phyloP scores from a whole-genome alignment of 1,140 invertebrate genomes.

The Ooceraea biroi region DNA sequence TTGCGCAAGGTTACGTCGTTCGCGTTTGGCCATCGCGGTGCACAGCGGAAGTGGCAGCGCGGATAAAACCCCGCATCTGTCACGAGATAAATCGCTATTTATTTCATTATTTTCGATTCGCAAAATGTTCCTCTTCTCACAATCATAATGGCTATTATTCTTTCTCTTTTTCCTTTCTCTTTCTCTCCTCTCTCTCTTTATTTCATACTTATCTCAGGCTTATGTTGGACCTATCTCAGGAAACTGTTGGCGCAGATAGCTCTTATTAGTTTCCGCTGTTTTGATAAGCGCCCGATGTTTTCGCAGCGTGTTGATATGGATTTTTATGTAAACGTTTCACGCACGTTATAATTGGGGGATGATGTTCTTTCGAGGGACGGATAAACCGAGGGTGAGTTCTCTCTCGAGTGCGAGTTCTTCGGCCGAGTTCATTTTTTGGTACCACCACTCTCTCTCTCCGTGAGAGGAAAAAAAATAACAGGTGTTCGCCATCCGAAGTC shows the following conservation, averaged over 20 bases:
- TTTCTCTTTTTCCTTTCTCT: too few relatives aligned
- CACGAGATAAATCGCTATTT: slow-evolving; percentile 4
- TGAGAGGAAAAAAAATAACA: slow-evolving; percentile 44
- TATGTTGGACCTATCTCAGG: background rate
- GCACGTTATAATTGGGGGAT: background rate
- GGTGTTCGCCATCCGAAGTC: slow-evolving; percentile 33
- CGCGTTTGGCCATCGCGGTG: background rate
- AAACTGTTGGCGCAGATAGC: background rate
- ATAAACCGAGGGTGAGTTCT: too few relatives aligned
- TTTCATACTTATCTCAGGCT: too few relatives aligned
- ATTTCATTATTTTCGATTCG: too few relatives aligned
- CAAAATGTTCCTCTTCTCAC: too few relatives aligned
- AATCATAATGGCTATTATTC: too few relatives aligned
- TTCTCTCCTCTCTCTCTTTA: too few relatives aligned
- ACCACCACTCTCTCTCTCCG: background rate
- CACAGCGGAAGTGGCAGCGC: background rate
- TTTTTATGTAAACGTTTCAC: slow-evolving; percentile 7
- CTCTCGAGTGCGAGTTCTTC: background rate
- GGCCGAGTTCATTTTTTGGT: background rate
- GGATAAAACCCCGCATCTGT: too few relatives aligned
- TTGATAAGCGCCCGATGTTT: background rate
- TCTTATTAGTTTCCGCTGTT: slow-evolving; percentile 5
- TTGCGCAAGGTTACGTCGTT: slow-evolving; percentile 48
- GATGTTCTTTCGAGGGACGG: background rate
- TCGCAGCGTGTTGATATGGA: background rate